These are phyloP conservation scores for Leucopsar rothschildi DNA, from an alignment of 2,113 vertebrate genomes.

Conservation along the genomic window DNA sequence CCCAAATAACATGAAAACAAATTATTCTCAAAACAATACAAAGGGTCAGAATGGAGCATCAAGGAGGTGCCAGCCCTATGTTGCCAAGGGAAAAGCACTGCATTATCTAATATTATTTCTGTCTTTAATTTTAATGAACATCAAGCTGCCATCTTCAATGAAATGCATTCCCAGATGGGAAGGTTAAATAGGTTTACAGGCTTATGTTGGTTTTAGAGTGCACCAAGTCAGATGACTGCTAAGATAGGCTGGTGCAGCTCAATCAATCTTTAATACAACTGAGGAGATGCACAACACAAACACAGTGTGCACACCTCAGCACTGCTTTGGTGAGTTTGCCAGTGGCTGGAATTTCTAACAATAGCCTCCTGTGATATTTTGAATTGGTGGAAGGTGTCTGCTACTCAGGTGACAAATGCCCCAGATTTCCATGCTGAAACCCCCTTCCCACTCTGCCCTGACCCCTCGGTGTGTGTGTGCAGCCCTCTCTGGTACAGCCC, in stretches of 20 bases:
- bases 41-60: not conserved
- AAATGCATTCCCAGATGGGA: not conserved
- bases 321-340: not conserved
- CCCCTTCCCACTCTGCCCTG: not conserved
- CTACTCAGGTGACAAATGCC: not conserved
- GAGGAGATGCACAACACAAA: not conserved
- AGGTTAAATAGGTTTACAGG: conserved; percentile 5
- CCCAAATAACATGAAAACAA: not conserved
- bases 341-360: not conserved
- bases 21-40: not conserved
- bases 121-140: conserved; percentile 33
- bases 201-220: conserved; percentile 20
- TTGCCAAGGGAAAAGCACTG: not conserved
- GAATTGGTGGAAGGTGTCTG: not conserved
- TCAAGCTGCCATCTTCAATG: not conserved
- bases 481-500: not conserved
- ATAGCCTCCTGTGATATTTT: not conserved
- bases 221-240: not conserved
- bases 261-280: not conserved
- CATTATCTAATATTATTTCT: conserved; percentile 1
- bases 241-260: not conserved
- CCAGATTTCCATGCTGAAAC: not conserved
- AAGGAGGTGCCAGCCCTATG: not conserved
- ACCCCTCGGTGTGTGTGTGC: not conserved
- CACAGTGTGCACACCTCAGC: not conserved